A percentile compares a stretch with the other conserved stretches of the same genome.
These are phyloP conservation scores for Ennomos fuscantarius DNA, from an alignment of 2,888 invertebrate genomes.

Conservation along the genomic window DNA sequence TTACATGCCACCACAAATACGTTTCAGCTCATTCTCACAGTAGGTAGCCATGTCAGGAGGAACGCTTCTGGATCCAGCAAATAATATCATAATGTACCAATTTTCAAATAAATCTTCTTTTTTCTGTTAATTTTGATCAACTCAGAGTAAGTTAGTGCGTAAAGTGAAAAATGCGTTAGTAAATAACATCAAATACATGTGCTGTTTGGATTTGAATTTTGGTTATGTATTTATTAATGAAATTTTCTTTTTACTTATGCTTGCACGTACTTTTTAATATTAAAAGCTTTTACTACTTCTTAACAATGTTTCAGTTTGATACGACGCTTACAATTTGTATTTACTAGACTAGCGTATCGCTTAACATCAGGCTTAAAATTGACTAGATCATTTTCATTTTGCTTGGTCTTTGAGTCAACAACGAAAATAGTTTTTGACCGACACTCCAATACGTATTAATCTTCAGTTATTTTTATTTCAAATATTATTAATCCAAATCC, in stretches of 20 bases:
- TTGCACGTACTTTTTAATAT: too few species aligned
- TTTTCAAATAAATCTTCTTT: conserved; percentile 48
- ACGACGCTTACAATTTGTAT: too few species aligned
- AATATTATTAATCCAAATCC: conserved; percentile 64
- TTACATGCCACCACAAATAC: conserved; percentile 72
- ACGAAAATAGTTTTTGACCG: too few species aligned
- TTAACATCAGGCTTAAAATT: too few species aligned
- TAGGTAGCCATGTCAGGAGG: conserved; percentile 63
- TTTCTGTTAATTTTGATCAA: conserved; percentile 46
- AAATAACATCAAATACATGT: conserved; percentile 57
- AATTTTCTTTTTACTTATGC: too few species aligned
- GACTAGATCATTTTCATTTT: too few species aligned
- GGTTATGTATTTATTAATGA: neutral
- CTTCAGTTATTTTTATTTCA: neutral
- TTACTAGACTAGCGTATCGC: too few species aligned
- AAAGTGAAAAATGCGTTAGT: conserved; percentile 52
- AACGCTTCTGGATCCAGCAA: conserved; percentile 57
- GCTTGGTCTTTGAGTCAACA: too few species aligned
- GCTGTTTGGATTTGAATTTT: conserved; percentile 64
- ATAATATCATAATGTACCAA: conserved; percentile 54
- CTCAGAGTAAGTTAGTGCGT: conserved; percentile 50
- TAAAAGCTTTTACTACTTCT: too few species aligned
- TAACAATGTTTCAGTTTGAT: too few species aligned
- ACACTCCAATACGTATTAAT: too few species aligned
- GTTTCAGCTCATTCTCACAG: conserved; percentile 68